Conservation (phyloP, 1,140 invertebrate genomes). For the Adoxophyes honmai region DNA sequence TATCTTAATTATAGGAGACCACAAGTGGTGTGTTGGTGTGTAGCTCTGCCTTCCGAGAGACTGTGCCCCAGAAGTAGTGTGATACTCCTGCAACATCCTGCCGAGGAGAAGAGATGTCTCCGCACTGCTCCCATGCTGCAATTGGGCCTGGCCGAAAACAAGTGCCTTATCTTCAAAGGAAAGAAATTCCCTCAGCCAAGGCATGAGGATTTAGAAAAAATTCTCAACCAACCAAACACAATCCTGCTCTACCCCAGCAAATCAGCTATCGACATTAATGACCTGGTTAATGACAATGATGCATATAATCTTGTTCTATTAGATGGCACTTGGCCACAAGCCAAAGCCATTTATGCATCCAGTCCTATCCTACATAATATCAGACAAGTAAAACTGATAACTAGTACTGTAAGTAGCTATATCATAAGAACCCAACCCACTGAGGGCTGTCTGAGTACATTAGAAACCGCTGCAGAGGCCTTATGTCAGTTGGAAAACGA, state of each 20-base stretch:
- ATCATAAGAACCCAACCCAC: constrained; percentile 95
- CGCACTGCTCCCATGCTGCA: constrained; percentile 93
- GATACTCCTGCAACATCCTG: constrained; percentile 93
- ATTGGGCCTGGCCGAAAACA: constrained; percentile 83
- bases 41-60: constrained; percentile 84
- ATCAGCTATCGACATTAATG: constrained; percentile 81
- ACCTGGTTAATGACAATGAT: constrained; percentile 55
- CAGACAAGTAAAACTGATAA: constrained; percentile 87
- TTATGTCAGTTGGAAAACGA: constrained; percentile 87
- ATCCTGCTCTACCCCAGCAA: constrained; percentile 90
- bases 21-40: constrained; percentile 92
- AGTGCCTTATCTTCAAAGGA: constrained; percentile 89
- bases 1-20: constrained; percentile 83
- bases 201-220: constrained; percentile 81
- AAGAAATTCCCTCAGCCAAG: constrained; percentile 88
- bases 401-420: constrained; percentile 87
- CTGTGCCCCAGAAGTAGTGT: constrained; percentile 83
- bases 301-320: constrained; percentile 90
- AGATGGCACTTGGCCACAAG: constrained; percentile 97
- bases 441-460: constrained; percentile 92
- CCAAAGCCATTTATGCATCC: constrained; percentile 89
- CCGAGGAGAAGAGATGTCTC: constrained; percentile 93
- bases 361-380: constrained; percentile 82
- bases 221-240: constrained; percentile 84
- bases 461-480: constrained; percentile 92